Evolutionary conservation across 2,113 vertebrate genomes (phyloP).

Genomic region (Tupaia chinensis): DNA sequence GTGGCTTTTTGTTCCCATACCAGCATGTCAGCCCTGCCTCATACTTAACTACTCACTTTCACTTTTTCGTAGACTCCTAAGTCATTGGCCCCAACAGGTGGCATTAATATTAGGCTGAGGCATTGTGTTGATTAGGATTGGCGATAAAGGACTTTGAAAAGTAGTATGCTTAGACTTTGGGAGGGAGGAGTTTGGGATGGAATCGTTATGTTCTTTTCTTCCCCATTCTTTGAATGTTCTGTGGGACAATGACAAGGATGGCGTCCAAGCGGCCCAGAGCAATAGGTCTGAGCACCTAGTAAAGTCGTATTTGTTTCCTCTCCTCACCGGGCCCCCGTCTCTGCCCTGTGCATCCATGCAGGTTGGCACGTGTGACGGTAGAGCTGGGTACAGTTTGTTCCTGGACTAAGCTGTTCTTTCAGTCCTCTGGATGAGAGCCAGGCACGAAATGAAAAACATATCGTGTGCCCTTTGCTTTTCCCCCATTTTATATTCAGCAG

Average conservation of each 20-base stretch:
- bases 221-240: background rate
- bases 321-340: background rate
- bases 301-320: background rate
- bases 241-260: background rate
- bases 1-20: background rate
- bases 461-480: background rate
- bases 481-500: slow-evolving; percentile 2
- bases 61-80: background rate
- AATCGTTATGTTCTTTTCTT: background rate
- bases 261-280: background rate
- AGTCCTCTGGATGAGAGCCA: slow-evolving; percentile 35
- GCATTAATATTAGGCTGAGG: background rate
- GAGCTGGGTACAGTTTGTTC: slow-evolving; percentile 67
- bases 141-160: background rate
- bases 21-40: rapidly evolving
- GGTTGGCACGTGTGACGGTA: background rate
- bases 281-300: background rate
- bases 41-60: background rate
- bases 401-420: slow-evolving; percentile 17
- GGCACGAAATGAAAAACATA: slow-evolving; percentile 47
- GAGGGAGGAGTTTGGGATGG: background rate
- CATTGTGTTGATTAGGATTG: background rate
- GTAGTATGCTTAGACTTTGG: background rate
- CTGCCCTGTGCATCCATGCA: background rate
- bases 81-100: background rate